Evolutionary conservation across 2,888 invertebrate genomes (phyloP).

Genomic region (Tribolium freemani): DNA sequence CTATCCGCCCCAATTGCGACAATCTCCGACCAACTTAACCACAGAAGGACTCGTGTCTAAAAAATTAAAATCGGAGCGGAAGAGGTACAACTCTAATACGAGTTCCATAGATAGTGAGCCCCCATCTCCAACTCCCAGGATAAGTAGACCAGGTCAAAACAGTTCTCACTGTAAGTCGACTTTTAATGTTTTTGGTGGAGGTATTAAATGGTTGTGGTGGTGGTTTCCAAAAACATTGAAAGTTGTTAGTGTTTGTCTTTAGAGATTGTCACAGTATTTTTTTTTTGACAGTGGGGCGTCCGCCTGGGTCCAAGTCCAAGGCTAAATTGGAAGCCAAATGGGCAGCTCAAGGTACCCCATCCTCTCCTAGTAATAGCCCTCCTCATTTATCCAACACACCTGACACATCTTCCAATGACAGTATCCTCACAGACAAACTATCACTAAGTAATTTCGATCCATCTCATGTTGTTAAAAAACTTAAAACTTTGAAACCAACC

Average conservation of each 20-base stretch:
- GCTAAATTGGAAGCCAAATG: conserved; percentile 62
- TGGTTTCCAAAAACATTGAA: conserved; percentile 30
- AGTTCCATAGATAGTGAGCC: conserved; percentile 70
- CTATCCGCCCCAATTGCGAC: conserved; percentile 72
- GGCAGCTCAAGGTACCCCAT: conserved; percentile 64
- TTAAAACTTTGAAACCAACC: conserved; percentile 55
- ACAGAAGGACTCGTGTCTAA: conserved; percentile 53
- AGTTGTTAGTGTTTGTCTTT: not conserved
- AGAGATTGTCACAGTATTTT: not conserved
- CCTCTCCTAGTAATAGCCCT: conserved; percentile 48
- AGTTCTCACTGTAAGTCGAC: conserved; percentile 42
- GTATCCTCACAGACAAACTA: conserved; percentile 43
- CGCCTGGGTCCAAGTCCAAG: conserved; percentile 65
- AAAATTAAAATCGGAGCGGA: conserved; percentile 63
- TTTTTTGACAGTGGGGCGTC: conserved; percentile 68
- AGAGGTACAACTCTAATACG: conserved; percentile 70
- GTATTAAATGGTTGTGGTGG: conserved; percentile 42
- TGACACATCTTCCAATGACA: conserved; percentile 47
- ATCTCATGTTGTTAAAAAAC: conserved; percentile 50
- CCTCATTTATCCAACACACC: conserved; percentile 47
- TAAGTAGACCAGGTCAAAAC: conserved; percentile 63
- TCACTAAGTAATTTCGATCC: not conserved
- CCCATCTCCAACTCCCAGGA: conserved; percentile 69
- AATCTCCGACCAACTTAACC: conserved; percentile 62
- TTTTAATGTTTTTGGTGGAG: conserved; percentile 43